A percentile compares a stretch with the other conserved stretches of the same genome.
Conservation (phyloP, 1,140 invertebrate genomes). For the Drosophila ambigua region DNA sequence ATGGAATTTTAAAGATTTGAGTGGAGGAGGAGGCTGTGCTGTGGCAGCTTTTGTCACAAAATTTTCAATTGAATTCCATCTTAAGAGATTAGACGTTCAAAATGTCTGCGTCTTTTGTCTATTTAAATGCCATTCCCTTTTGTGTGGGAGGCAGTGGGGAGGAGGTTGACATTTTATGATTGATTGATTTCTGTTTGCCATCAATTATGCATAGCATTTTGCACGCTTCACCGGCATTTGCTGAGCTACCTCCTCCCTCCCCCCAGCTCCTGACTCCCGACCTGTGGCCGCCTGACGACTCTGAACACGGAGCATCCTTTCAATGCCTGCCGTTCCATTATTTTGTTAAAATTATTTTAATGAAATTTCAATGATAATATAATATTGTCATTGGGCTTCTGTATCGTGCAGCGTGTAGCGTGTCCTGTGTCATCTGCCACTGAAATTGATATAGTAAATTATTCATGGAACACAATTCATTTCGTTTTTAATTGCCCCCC, state of each 20-base stretch:
- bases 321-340: conserved; percentile 20
- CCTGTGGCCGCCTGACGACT: too few species aligned
- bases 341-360: conserved; percentile 79
- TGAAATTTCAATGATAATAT: conserved; percentile 65
- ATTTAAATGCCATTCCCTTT: conserved; percentile 18
- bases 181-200: conserved; percentile 78
- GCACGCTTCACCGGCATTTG: conserved; percentile 66
- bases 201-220: conserved; percentile 80
- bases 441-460: conserved; percentile 51
- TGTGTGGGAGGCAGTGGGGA: not conserved
- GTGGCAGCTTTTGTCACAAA: conserved; percentile 22
- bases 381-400: conserved; percentile 39
- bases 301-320: not conserved
- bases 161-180: conserved; percentile 72
- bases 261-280: too few species aligned
- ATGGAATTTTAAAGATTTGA: conserved; percentile 31
- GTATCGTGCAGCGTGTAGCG: conserved; percentile 6
- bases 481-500: conserved; percentile 48
- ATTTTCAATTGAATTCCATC: conserved; percentile 52
- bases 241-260: not conserved
- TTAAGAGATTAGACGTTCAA: conserved; percentile 54
- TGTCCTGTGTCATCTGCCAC: conserved; percentile 15
- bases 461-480: conserved; percentile 51
- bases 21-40: not conserved
- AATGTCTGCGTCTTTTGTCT: conserved; percentile 45